These are phyloP conservation scores for Macrotrachela quadricornifera DNA, from an alignment of 1,140 invertebrate genomes.

Conservation along the genomic window DNA sequence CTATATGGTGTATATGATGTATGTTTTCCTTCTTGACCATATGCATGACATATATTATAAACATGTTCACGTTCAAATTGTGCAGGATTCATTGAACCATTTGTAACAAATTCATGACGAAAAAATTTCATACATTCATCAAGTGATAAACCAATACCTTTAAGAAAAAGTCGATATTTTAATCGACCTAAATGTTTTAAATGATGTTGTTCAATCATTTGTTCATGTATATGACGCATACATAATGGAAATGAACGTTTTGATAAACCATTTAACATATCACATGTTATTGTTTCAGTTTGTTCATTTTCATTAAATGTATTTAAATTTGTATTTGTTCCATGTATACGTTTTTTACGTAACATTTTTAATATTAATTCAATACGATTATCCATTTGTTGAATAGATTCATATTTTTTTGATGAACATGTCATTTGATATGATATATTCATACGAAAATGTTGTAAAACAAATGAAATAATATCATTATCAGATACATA, in stretches of 20 bases:
- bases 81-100: constrained; percentile 49
- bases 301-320: neutral
- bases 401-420: neutral
- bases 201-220: constrained; percentile 55
- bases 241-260: constrained; percentile 72
- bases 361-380: constrained; percentile 17
- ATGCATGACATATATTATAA: constrained; percentile 75
- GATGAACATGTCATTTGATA: neutral
- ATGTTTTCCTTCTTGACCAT: constrained; percentile 79
- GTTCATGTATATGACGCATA: constrained; percentile 67
- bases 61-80: constrained; percentile 78
- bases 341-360: neutral
- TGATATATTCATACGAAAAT: too few relatives aligned
- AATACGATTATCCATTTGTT: constrained; percentile 9
- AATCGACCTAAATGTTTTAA: constrained; percentile 63
- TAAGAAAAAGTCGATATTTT: constrained; percentile 80
- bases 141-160: constrained; percentile 51
- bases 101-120: constrained; percentile 51
- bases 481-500: too few relatives aligned
- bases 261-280: constrained; percentile 24
- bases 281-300: constrained; percentile 1
- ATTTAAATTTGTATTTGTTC: neutral
- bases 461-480: too few relatives aligned
- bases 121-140: constrained; percentile 71
- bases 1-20: constrained; percentile 69